Percentiles rank a stretch among this genome's conserved stretches.
Evolutionary conservation across 2,797 vertebrate genomes (phyloP).

Genomic region (Sylvia borin): DNA sequence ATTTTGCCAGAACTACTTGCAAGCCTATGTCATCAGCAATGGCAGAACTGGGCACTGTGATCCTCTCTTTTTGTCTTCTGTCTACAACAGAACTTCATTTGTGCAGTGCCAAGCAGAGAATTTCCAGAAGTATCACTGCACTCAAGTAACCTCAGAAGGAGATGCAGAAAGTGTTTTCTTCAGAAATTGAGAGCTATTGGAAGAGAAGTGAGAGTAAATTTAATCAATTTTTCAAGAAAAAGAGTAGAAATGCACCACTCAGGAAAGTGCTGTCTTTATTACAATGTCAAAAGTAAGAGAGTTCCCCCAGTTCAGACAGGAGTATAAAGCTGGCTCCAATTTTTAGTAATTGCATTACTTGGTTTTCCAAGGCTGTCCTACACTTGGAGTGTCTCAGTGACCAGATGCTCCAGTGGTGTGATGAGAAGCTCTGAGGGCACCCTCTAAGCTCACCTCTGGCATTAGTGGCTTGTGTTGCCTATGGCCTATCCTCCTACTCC

Average conservation of each 20-base stretch:
- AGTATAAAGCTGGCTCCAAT: rapidly evolving
- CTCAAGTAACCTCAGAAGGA: not conserved
- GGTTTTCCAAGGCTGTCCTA: not conserved
- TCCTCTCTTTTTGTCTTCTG: not conserved
- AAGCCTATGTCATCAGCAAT: not conserved
- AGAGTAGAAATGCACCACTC: not conserved
- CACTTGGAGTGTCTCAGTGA: not conserved
- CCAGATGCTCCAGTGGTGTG: rapidly evolving
- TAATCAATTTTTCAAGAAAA: not conserved
- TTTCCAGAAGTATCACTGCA: not conserved
- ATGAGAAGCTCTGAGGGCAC: not conserved
- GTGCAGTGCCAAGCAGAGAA: not conserved
- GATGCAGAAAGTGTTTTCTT: not conserved
- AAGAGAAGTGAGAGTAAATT: not conserved
- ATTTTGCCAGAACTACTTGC: not conserved
- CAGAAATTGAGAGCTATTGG: not conserved
- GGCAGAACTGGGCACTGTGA: not conserved
- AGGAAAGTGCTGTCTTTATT: not conserved
- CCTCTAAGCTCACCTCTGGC: not conserved
- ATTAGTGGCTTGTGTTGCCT: not conserved
- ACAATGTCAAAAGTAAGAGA: not conserved
- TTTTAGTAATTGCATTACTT: not conserved
- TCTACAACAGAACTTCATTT: not conserved
- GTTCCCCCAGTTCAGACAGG: not conserved
- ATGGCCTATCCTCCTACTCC: not conserved